A percentile compares a stretch with the other conserved stretches of the same genome.
Conservation (phyloP, 30 jellyfish, hydroid and myxozoan genomes). For the Pelagia noctiluca region DNA sequence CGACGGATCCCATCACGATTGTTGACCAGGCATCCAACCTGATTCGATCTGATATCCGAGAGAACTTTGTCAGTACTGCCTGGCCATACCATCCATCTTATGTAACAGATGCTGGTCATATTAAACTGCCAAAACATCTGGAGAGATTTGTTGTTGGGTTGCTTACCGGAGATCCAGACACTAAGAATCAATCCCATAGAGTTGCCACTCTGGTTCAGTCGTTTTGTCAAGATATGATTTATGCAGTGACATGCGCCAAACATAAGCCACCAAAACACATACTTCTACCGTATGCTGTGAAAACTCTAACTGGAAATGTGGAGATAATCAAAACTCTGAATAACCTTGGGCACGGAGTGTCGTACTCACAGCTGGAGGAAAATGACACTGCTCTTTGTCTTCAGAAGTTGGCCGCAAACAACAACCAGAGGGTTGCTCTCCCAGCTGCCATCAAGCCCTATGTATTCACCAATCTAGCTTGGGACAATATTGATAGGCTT, state of each 20-base stretch:
- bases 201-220: too few species aligned
- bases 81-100: too few species aligned
- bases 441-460: constrained; percentile 16
- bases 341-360: constrained; percentile 45
- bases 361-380: constrained; percentile 20
- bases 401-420: constrained; percentile 23
- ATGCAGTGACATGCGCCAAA: constrained; percentile 23
- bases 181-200: constrained; percentile 19
- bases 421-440: not conserved
- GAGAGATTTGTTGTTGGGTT: not conserved
- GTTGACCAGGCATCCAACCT: too few species aligned
- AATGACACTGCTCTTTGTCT: constrained; percentile 45
- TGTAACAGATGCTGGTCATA: too few species aligned
- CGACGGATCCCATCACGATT: not conserved
- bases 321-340: constrained; percentile 18
- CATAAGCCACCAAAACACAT: constrained; percentile 35
- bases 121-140: constrained; percentile 31
- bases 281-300: constrained; percentile 25
- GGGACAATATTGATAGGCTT: constrained; percentile 4
- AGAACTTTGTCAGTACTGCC: too few species aligned
- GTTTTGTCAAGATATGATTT: constrained; percentile 27
- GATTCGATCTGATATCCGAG: too few species aligned
- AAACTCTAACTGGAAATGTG: constrained; percentile 34
- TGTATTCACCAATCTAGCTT: too few species aligned
- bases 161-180: constrained; percentile 13